Evolutionary conservation across 2,888 invertebrate genomes (phyloP), one percentile per base, ranked within the genome.

Genomic region (Polyommatus icarus): DNA sequence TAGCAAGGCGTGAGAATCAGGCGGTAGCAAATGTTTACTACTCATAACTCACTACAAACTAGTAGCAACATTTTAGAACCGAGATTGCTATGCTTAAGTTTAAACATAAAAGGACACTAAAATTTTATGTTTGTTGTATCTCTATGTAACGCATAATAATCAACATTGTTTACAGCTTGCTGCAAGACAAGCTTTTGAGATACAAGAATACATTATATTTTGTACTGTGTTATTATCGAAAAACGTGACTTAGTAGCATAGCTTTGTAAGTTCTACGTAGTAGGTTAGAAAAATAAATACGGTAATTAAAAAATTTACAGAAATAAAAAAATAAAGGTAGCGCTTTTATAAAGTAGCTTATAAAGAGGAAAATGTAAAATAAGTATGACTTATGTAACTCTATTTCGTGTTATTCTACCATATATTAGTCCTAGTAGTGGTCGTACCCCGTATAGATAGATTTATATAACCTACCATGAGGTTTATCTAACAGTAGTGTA

Each of bases 111-210:
- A 67, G 29, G 67, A 29, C 67, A 67, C 67, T 67, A 67, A 67
- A 67, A 32, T 29, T 67, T 29, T 29, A 67, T 18, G 29, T 29
- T 18, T 29, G 29, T 32, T 67, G 67, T 67, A 32, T 67, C 67
- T 67, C 18, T 32, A 67, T 67, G 67, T 78, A 79, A 81, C 79
- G 79, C 82, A 82, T 79, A 67, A 67, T 67, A 67, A 67, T 61
- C 61, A 61, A 67, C 67, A 67, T 67, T 67, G 29, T 67, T 29
- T 67, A 29, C 18, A 29, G 18, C 67, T 15, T 67, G 15, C 4
- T 15, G 67, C 61, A 67, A 67, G 67, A 29, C 10, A 67, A 67
- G 29, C 29, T 67, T 61, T 61, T 67, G 15, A 67, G 4, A 29
- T 67, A 67, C 67, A 67, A 29, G 29, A 67, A 29, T 24, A 61